Percentiles rank a stretch among this genome's conserved stretches.
Conservation (phyloP, 1,140 invertebrate species). For the Euura lappo region DNA sequence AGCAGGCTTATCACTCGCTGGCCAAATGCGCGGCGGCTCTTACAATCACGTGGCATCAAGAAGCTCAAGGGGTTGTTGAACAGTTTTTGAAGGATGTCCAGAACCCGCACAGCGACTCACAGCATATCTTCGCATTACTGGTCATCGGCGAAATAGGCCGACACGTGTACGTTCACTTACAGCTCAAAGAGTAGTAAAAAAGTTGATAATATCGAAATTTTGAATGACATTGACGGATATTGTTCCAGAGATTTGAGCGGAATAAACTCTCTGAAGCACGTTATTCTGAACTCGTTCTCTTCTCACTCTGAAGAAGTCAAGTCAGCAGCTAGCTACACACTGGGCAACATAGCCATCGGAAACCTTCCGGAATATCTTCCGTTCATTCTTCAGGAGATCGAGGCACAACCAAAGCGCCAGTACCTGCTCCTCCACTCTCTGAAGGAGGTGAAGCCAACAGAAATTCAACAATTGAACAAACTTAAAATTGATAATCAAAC, state of each 20-base stretch:
- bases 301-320: conserved; percentile 88
- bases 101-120: conserved; percentile 74
- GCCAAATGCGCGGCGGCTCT: conserved; percentile 95
- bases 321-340: conserved; percentile 94
- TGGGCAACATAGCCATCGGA: conserved; percentile 94
- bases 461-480: neutral
- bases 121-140: conserved; percentile 90
- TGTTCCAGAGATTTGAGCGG: conserved; percentile 80
- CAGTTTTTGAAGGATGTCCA: conserved; percentile 87
- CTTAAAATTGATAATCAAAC: conserved; percentile 15
- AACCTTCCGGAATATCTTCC: conserved; percentile 94
- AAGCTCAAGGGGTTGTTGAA: conserved; percentile 81
- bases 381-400: conserved; percentile 93
- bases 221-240: neutral
- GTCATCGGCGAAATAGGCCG: conserved; percentile 96
- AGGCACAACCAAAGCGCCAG: conserved; percentile 91
- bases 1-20: conserved; percentile 87
- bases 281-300: conserved; percentile 78
- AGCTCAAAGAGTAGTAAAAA: neutral
- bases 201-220: neutral
- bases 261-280: conserved; percentile 74
- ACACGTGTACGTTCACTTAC: conserved; percentile 74
- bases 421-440: conserved; percentile 96
- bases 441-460: conserved; percentile 79
- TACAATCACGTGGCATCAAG: conserved; percentile 77